Base-by-base conservation (phyloP, 2,888 invertebrate genomes). In the Drosophila merina region DNA sequence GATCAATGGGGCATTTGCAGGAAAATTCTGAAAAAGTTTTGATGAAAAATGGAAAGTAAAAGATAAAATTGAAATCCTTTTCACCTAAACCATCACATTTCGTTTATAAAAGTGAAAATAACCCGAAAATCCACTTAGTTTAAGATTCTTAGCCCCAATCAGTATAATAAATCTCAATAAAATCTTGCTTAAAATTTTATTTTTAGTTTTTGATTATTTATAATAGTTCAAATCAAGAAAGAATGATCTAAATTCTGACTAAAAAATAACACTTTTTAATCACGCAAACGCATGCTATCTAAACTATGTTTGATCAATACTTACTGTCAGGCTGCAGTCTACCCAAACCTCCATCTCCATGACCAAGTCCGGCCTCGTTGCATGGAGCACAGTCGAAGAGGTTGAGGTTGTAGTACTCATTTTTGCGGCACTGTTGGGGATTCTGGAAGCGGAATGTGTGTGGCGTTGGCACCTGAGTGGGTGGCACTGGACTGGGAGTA, bases 381-480 rank as follows among this genome's bases (percentile, higher is more conserved):
- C 94, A 94, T 0, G 90, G 74, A 25, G 88, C 71, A 84, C 94
- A 94, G 48, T 91, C 90, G 62, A 94, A 92, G 30, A 89, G 89
- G 76, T 92, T 90, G 42, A 92, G 76, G 88, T 93, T 92, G 67
- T 93, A 93, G 82, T 92, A 93, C 81, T 93, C 93, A 71, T 91
- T 91, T 60, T 75, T 78, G 40, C 88, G 90, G 80, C 93, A 93
- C 69, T 90, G 67, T 59, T 71, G 69, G 4, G 79, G 72, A 50
- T 79, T 69, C 31, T 77, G 79, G 58, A 84, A 88, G 0, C 76
- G 72, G 71, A 89, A 90, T 40, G 84, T 74, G 6, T 74, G 62
- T 1, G 75, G 75, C n/a, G 75, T 77, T 44, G 63, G 59, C 42
- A 64, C 45, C 25, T 64, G 75, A 3, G 72, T 50, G 9, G 68